These are phyloP conservation scores for Tiaroga cobitis DNA, from an alignment of 2,797 vertebrate species.

Conservation along the genomic window DNA sequence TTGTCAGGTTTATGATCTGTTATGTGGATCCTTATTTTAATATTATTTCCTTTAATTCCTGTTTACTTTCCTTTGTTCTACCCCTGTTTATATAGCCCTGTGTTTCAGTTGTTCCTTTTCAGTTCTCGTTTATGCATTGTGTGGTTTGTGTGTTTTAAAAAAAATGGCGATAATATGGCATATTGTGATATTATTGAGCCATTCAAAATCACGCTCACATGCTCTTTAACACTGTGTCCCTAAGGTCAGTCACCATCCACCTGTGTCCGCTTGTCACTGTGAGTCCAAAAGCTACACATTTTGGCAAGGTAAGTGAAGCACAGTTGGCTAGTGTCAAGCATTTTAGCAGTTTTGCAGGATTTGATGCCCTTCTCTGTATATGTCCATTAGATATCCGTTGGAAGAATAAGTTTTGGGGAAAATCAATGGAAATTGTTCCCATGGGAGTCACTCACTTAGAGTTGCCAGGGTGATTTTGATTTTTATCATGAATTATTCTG, in stretches of 20 bases:
- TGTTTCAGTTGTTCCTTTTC: background rate
- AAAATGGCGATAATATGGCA: no score
- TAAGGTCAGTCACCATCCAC: slow-evolving; percentile 97
- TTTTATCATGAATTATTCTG: slow-evolving; percentile 15
- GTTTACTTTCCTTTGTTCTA: background rate
- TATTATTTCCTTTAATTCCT: no score
- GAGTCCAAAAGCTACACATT: slow-evolving; percentile 93
- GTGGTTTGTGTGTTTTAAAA: background rate
- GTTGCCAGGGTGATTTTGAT: slow-evolving; percentile 88
- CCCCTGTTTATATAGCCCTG: background rate
- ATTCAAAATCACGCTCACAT: background rate
- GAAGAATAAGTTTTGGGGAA: slow-evolving; percentile 99
- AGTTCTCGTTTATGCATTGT: background rate
- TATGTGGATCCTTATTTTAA: no score
- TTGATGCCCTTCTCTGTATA: background rate
- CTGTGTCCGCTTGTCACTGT: slow-evolving; percentile 92
- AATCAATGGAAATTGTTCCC: slow-evolving; percentile 99
- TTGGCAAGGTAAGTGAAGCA: slow-evolving; percentile 90
- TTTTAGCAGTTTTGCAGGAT: background rate
- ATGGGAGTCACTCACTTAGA: slow-evolving; percentile 92
- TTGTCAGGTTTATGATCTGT: no score
- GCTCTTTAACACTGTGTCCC: background rate
- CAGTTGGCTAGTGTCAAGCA: background rate
- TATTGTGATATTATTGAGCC: no score
- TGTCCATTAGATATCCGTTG: slow-evolving; percentile 89